These are phyloP conservation scores for Cyrtorhinus lividipennis DNA, from an alignment of 1,140 invertebrate species.

Conservation along the genomic window DNA sequence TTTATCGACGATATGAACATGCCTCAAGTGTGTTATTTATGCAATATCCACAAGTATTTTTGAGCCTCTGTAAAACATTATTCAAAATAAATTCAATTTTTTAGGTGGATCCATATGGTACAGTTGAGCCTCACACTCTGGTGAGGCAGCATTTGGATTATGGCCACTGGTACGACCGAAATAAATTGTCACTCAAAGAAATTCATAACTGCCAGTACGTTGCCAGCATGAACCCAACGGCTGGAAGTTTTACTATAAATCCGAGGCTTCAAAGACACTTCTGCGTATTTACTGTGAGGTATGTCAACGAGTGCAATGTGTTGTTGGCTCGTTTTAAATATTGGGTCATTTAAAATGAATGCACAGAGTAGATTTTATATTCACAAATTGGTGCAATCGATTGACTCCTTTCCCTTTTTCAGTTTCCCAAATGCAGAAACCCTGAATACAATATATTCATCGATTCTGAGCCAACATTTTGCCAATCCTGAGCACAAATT, in stretches of 20 bases:
- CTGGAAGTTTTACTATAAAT: constrained; percentile 92
- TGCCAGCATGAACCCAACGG: constrained; percentile 94
- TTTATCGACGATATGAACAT: constrained; percentile 98
- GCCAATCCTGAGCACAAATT: constrained; percentile 66
- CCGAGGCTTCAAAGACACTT: constrained; percentile 87
- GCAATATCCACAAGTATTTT: no score
- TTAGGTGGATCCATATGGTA: constrained; percentile 72
- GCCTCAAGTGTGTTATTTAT: constrained; percentile 57
- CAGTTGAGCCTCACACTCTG: constrained; percentile 88
- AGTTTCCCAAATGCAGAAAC: constrained; percentile 79
- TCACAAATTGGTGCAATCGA: not conserved
- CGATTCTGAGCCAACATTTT: constrained; percentile 76
- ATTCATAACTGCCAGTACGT: constrained; percentile 95
- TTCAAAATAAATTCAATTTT: not conserved
- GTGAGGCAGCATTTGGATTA: constrained; percentile 93
- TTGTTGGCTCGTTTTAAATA: not conserved
- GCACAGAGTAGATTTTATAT: not conserved
- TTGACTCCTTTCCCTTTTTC: constrained; percentile 10
- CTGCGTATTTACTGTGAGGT: constrained; percentile 72
- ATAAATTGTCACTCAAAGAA: constrained; percentile 81
- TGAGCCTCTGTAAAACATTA: not conserved
- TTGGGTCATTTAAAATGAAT: not conserved
- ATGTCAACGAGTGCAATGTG: no score
- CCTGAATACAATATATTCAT: constrained; percentile 74
- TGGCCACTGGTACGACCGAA: constrained; percentile 87